Evolutionary conservation across 2,888 invertebrate species (phyloP).

Genomic region (Stenotaenia linearis): DNA sequence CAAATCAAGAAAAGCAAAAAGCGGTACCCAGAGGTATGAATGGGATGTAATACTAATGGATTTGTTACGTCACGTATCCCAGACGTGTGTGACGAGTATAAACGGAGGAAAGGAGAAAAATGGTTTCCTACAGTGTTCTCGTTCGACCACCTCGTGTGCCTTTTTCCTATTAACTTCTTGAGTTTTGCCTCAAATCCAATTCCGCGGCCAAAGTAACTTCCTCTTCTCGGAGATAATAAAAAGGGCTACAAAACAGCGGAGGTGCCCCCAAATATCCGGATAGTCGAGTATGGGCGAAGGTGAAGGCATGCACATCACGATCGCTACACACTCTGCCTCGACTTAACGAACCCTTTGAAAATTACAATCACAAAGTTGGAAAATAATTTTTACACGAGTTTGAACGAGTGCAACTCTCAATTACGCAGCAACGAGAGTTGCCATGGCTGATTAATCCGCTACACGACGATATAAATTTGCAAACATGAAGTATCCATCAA

Average conservation of each 20-base stretch:
- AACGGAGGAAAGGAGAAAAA: background rate
- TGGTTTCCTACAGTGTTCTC: background rate
- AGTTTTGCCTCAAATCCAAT: constrained; percentile 26
- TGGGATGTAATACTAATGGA: background rate
- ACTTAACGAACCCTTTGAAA: background rate
- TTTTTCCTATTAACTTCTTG: constrained; percentile 26
- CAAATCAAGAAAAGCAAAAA: background rate
- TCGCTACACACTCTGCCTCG: no score
- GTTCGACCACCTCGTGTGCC: constrained; percentile 1
- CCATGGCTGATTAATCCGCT: background rate
- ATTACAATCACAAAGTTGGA: background rate
- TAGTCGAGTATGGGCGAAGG: background rate
- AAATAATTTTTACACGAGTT: background rate
- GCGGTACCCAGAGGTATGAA: background rate
- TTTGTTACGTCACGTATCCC: background rate
- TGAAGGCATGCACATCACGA: background rate
- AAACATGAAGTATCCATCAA: constrained; percentile 14
- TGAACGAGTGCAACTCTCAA: background rate
- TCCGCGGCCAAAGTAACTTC: constrained; percentile 23
- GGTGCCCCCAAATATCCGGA: constrained; percentile 10
- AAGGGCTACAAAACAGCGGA: constrained; percentile 20
- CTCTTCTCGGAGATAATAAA: constrained; percentile 5
- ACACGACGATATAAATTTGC: background rate
- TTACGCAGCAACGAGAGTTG: background rate
- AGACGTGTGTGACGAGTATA: background rate